Conservation (phyloP, 92 coral and sea anemone species). For the Isaurus tuberculatus region DNA sequence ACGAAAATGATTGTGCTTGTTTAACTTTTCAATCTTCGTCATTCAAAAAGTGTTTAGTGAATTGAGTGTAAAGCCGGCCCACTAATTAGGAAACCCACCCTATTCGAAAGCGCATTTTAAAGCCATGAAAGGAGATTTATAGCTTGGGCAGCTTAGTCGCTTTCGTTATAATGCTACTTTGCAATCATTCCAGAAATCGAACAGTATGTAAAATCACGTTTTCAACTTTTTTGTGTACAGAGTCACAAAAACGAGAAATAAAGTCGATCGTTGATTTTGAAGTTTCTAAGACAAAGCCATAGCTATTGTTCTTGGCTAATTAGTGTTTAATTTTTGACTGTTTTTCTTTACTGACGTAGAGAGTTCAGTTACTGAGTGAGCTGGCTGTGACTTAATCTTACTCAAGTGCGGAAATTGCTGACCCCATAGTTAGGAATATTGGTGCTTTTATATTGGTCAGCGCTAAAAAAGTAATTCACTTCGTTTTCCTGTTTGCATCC, state of each 20-base stretch:
- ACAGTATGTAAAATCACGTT: background rate
- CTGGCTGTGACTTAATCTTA: background rate
- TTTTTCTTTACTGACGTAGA: background rate
- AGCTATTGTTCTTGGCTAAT: conserved; percentile 20
- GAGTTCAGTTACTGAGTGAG: background rate
- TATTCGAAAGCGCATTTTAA: background rate
- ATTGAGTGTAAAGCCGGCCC: conserved; percentile 71
- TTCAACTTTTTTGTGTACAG: background rate
- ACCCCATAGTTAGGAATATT: background rate
- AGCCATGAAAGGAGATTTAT: background rate
- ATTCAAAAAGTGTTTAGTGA: conserved; percentile 70
- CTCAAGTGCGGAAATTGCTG: conserved; percentile 16
- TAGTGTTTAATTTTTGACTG: background rate
- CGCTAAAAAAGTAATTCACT: background rate
- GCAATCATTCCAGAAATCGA: background rate
- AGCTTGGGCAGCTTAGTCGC: background rate
- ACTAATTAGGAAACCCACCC: conserved; percentile 71
- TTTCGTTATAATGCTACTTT: background rate
- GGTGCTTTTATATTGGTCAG: background rate
- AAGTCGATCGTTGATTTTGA: background rate
- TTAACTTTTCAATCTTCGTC: conserved; percentile 40
- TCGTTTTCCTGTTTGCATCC: background rate
- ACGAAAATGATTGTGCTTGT: conserved; percentile 36
- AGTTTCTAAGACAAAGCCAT: background rate
- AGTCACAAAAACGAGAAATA: background rate